Base-by-base conservation (phyloP, 2,113 vertebrate genomes). In the Rostratula benghalensis region DNA sequence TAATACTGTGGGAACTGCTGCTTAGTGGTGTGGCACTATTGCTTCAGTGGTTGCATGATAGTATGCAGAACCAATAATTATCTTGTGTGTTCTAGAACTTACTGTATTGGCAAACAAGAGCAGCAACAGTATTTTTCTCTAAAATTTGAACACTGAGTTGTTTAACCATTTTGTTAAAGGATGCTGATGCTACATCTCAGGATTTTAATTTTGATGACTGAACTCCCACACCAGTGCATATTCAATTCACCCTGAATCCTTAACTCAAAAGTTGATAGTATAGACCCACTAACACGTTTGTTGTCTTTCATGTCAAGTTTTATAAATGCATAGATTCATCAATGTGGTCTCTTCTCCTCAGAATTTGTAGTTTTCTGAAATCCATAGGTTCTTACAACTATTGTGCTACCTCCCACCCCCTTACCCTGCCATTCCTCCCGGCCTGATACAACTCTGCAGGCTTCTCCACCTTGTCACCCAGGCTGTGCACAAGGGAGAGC, bases 351-450 rank as follows among this genome's bases (percentile, higher is more conserved):
- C 11, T 35, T 51, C 18, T 27, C 30, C 28, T 48, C 67, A 61
- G 56, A 90, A 76, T 45, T 13, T 41, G 54, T 37, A 54, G 51
- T 28, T 73, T 77, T 69, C 17, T 30, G 2, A 4, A 74, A 54
- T 69, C 27, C 2, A 0, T 64, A 48, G 31, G n/a, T 77, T 87
- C 27, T 37, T 22, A 43, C 8, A 65, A 43, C 15, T 45, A 7
- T 11, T 1, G 1, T 51, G 12, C 45, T 56, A 23, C 15, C 6
- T 8, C 3, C 17, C 7, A 18, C 3, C 3, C 6, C 18, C 12
- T 65, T 35, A 17, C 25, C 12, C 10, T 63, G 43, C 35, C 13
- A 5, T 59, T 82, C 31, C 41, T 60, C 56, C 14, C 15, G 13
- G n/a, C 31, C 11, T 59, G 39, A 17, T 45, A 31, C 0, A 0